phyloP scores from a whole-genome alignment of 1,140 invertebrate species.

The Brachionus koreanus region DNA sequence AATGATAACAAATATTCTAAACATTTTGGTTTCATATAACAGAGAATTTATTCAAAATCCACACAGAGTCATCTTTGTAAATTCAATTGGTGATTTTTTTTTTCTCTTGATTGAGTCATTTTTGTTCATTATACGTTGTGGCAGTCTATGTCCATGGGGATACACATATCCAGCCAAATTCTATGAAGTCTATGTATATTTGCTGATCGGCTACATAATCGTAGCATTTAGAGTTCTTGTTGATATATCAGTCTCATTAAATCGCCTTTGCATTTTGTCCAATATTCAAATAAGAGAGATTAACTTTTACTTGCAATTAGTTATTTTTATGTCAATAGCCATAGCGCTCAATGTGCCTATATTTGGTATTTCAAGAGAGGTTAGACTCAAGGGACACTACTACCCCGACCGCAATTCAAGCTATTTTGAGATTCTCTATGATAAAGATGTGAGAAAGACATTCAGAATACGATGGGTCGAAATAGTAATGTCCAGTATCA shows the following conservation, averaged over 20 bases:
- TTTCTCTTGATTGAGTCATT: background rate
- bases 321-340: background rate
- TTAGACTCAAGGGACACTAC: background rate
- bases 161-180: background rate
- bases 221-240: background rate
- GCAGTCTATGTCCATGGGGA: conserved; percentile 1
- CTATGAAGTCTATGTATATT: conserved; percentile 20
- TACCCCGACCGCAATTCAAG: background rate
- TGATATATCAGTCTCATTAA: conserved; percentile 13
- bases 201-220: conserved; percentile 1
- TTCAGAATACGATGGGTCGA: background rate
- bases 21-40: background rate
- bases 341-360: background rate
- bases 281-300: conserved; percentile 7
- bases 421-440: background rate
- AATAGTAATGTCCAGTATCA: background rate
- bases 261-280: background rate
- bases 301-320: background rate
- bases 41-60: conserved; percentile 16
- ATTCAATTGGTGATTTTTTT: conserved; percentile 17
- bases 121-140: background rate
- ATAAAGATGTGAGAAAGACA: background rate
- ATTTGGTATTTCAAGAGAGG: background rate
- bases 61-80: background rate
- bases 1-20: background rate